phyloP scores from a whole-genome alignment of 2,888 invertebrate species.

The Eupithecia exiguata region DNA sequence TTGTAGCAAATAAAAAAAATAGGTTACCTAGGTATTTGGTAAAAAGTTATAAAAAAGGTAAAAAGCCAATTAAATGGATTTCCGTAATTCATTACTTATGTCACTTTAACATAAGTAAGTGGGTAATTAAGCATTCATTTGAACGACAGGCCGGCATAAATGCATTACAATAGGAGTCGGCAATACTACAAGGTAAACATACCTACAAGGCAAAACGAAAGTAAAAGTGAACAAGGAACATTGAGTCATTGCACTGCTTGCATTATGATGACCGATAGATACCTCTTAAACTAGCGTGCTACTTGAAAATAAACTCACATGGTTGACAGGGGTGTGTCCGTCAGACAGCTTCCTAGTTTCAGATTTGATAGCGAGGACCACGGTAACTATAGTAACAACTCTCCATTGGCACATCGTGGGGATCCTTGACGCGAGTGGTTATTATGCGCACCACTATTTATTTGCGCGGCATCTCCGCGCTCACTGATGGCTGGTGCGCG shows the following conservation, averaged over 20 bases:
- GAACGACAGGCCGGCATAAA: slow-evolving; percentile 4
- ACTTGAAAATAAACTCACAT: slow-evolving; percentile 63
- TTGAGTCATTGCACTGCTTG: slow-evolving; percentile 42
- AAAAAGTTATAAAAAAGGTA: too few species aligned
- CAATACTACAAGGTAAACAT: slow-evolving; percentile 29
- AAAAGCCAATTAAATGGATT: background rate
- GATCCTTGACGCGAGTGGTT: slow-evolving; percentile 57
- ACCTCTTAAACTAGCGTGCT: slow-evolving; percentile 13
- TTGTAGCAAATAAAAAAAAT: too few species aligned
- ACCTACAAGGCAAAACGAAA: slow-evolving; percentile 57
- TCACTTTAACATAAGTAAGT: background rate
- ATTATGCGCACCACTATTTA: slow-evolving; percentile 68
- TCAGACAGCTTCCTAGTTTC: slow-evolving; percentile 67
- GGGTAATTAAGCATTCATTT: background rate
- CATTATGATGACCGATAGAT: slow-evolving; percentile 35
- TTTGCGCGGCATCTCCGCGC: slow-evolving; percentile 77
- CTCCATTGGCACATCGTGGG: slow-evolving; percentile 81
- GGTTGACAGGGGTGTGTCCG: slow-evolving; percentile 60
- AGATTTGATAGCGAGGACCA: slow-evolving; percentile 63
- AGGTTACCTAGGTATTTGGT: too few species aligned
- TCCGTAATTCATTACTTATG: background rate
- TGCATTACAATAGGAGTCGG: slow-evolving; percentile 27
- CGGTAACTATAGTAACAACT: slow-evolving; percentile 72
- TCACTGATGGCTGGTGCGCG: slow-evolving; percentile 72
- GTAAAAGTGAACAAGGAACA: slow-evolving; percentile 69